Evolutionary conservation across 1,140 invertebrate genomes (phyloP).

Genomic region (Archivesica marissinica): DNA sequence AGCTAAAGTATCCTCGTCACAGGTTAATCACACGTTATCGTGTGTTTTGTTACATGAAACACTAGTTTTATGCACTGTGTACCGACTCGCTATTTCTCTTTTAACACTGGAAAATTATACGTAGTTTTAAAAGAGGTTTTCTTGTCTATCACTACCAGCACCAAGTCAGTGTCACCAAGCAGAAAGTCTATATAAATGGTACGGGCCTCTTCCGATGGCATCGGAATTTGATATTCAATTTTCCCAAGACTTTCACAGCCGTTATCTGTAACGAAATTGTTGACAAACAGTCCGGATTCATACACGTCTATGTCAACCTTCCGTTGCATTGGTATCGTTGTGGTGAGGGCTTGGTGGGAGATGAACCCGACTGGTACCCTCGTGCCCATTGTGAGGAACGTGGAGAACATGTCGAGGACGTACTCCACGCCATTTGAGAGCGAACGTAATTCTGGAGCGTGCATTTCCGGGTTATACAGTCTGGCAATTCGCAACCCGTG

Average conservation of each 20-base stretch:
- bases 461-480: constrained; percentile 51
- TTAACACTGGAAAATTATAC: constrained; percentile 31
- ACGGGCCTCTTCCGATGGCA: constrained; percentile 41
- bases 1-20: too few species aligned
- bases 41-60: too few species aligned
- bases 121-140: constrained; percentile 44
- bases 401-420: constrained; percentile 57
- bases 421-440: constrained; percentile 33
- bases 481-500: constrained; percentile 31
- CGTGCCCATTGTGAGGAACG: constrained; percentile 54
- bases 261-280: constrained; percentile 53
- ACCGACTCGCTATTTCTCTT: constrained; percentile 28
- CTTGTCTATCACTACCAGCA: constrained; percentile 36
- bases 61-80: too few species aligned
- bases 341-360: constrained; percentile 51
- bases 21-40: too few species aligned
- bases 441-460: not conserved
- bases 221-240: constrained; percentile 36
- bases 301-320: constrained; percentile 52
- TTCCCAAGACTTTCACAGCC: constrained; percentile 47
- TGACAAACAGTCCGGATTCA: not conserved
- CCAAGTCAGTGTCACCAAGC: constrained; percentile 45
- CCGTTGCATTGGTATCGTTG: constrained; percentile 48
- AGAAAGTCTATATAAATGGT: constrained; percentile 45
- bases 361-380: constrained; percentile 48